phyloP scores from a whole-genome alignment of 2,888 invertebrate species.

The Agrochola circellaris region DNA sequence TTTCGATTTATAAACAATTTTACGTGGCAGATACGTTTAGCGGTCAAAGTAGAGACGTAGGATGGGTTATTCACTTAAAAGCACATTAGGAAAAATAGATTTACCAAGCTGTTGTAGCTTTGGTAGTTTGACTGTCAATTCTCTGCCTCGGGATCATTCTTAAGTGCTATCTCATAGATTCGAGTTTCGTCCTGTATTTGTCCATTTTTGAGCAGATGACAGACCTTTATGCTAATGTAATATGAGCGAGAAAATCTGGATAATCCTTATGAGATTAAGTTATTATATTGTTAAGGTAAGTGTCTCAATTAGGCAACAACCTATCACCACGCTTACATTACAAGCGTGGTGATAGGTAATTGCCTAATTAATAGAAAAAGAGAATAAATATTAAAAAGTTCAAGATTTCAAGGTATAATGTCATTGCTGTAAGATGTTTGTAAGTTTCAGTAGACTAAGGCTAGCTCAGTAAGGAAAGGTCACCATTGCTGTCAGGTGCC shows the following conservation, averaged over 20 bases:
- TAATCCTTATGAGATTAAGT: neutral
- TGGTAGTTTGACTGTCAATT: neutral
- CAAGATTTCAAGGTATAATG: neutral
- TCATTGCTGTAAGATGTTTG: neutral
- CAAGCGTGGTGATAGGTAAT: too few species aligned
- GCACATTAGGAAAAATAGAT: neutral
- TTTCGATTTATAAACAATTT: constrained; percentile 4
- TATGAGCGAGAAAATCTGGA: neutral
- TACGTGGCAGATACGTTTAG: constrained; percentile 4
- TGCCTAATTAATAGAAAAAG: too few species aligned
- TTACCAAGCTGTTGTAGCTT: neutral
- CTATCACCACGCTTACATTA: neutral
- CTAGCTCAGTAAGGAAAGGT: too few species aligned
- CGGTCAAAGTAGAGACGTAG: neutral
- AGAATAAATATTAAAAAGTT: neutral
- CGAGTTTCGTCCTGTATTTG: neutral
- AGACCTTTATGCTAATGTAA: neutral
- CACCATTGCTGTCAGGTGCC: neutral
- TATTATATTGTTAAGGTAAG: neutral
- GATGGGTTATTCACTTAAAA: constrained; percentile 4
- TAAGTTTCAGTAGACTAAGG: neutral
- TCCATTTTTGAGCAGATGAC: neutral
- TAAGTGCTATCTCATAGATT: neutral
- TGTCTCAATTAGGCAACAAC: neutral
- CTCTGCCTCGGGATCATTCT: neutral